phyloP scores from a whole-genome alignment of 2,888 invertebrate genomes.

The Lepidocyrtinus sp. region DNA sequence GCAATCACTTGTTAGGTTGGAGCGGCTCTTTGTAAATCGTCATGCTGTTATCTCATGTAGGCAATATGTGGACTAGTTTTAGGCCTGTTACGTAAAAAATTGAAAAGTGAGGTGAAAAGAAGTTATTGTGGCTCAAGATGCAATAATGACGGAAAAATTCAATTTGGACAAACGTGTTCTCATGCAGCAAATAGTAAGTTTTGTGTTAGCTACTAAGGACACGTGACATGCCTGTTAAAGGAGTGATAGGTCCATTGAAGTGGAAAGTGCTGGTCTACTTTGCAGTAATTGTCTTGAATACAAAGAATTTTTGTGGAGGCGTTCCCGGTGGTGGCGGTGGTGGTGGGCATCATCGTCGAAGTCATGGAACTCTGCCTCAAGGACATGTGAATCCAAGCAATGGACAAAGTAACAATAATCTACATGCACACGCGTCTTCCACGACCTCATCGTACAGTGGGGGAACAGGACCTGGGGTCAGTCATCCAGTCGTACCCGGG shows the following conservation, averaged over 20 bases:
- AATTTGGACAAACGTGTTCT: background rate
- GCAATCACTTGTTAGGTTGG: background rate
- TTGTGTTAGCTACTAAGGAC: constrained; percentile 27
- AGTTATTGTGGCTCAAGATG: constrained; percentile 31
- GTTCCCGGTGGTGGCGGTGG: constrained; percentile 51
- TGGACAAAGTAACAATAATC: constrained; percentile 15
- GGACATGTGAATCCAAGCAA: constrained; percentile 29
- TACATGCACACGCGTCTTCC: constrained; percentile 16
- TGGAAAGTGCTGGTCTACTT: constrained; percentile 57
- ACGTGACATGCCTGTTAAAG: constrained; percentile 56
- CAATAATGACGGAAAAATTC: constrained; percentile 49
- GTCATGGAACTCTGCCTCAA: constrained; percentile 40
- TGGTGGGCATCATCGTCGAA: constrained; percentile 43
- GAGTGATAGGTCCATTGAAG: constrained; percentile 45
- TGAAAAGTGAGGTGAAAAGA: background rate
- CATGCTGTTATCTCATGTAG: background rate
- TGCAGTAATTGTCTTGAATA: constrained; percentile 46
- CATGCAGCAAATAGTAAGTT: constrained; percentile 36
- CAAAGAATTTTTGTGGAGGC: constrained; percentile 47
- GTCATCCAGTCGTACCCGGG: constrained; percentile 74
- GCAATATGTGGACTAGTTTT: background rate
- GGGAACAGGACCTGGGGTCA: constrained; percentile 49
- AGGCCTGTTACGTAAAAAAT: background rate
- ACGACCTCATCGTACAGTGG: constrained; percentile 37
- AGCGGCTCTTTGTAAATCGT: background rate